Base-by-base conservation (phyloP, 2,888 invertebrate genomes). In the Lochmaea crataegi region DNA sequence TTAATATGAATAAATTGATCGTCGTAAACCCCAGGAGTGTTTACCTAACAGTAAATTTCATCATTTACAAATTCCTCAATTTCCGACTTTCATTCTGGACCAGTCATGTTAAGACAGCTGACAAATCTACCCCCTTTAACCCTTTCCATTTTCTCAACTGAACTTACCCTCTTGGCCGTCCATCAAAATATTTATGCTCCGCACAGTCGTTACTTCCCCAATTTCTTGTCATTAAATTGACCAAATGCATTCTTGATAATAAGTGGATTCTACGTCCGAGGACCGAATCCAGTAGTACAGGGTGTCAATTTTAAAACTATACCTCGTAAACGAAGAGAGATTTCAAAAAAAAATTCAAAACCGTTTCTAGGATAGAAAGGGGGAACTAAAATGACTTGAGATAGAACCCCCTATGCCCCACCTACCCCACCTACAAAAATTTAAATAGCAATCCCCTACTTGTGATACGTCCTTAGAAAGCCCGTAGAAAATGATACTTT, bases 151-250 rank as follows among this genome's bases (percentile, higher is more conserved):
- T 67, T 58, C 67, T 26, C 14, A 7, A 16, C 58, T 67, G 67
- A 67, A 67, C 67, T 60, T 58, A 58, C 58, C 67, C 67, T 67
- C 58, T n/a, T 58, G 58, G 58, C 67, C 67, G 67, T 67, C 67
- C 45, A 67, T 67, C 67, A 67, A 58, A 67, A 58, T 58, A 42
- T 58, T n/a, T 67, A 63, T 63, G 41, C 61, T 38, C 61, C n/a
- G 32, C 32, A 38, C 41, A 38, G 18, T 18, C 61, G 12, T 42
- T 42, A 42, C 42, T n/a, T 41, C 41, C 61, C 61, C 61, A 41
- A 41, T 61, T 38, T n/a, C 61, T 61, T 61, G 61, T 61, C 41
- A 41, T 38, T 32, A 22, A 58, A 63, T 63, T 63, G 61, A 63
- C 61, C 32, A 63, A 18, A 16, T 18, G 61, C 61, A 63, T 63